Evolutionary conservation across 2,797 vertebrate species (phyloP), one percentile per base, ranked within the genome.

Genomic region (Amphiprion clarkii): DNA sequence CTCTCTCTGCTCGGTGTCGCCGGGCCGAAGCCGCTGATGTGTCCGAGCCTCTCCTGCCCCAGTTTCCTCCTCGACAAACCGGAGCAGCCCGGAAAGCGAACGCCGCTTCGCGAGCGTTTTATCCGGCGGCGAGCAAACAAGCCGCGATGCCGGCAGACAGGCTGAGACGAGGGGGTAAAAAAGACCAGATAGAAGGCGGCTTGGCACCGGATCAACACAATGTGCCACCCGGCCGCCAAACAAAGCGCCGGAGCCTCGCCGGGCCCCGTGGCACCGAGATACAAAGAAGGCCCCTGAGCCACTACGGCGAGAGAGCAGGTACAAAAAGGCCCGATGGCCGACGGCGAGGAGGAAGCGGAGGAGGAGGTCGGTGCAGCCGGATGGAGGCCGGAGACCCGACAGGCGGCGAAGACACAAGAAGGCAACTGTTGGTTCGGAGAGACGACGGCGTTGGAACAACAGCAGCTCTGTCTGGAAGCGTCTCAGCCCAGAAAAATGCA

Each of bases 181-280:
- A 69, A 63, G 76, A 54, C 67, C 70, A 86, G 79, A 78, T 68
- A 79, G 82, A 88, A 77, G 83, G 84, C 78, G 83, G 95, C 93
- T 95, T 97, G 97, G 97, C 96, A 96, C 89, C 49, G 70, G 91
- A 94, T 96, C 97, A 97, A 97, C 93, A 96, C 95, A 96, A 95
- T 89, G 93, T 85, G 90, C 92, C 91, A 89, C 93, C 91, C 90
- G 83, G 93, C 92, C 92, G 88, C 87, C 79, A 76, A 90, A 96
- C 95, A 95, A 96, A 95, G 93, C 82, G 61, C 89, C 64, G 55
- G 53, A 57, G 84, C 80, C 82, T 79, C 44, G 48, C 79, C 57
- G 71, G 75, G 70, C 81, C 87, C 86, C 25, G 25, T 77, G 78
- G 88, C 85, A 76, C 27, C 12, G 12, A 40, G 58, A 71, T 69